Percentiles rank a stretch among this genome's conserved stretches.
Evolutionary conservation across 2,797 vertebrate genomes (phyloP).

Genomic region (Parauchenoglanis punctatus): DNA sequence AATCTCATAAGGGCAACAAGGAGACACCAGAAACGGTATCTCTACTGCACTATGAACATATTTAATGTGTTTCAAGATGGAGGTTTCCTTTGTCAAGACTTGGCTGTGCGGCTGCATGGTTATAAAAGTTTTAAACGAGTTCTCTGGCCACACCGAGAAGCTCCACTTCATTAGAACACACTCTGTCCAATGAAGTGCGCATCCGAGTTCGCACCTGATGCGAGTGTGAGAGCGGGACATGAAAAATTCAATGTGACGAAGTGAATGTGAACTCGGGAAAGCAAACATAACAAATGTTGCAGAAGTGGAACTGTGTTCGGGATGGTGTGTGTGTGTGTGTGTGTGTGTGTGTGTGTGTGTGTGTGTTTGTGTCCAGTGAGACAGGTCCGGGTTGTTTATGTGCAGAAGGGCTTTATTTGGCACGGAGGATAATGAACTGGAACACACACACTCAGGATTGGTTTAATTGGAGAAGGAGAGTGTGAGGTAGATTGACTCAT

Average conservation of each 20-base stretch:
- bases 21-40: no score
- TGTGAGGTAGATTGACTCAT: neutral
- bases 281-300: neutral
- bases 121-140: neutral
- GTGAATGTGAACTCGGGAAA: neutral
- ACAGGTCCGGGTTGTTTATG: neutral
- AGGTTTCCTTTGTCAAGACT: neutral
- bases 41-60: neutral
- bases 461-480: neutral
- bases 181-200: neutral
- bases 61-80: neutral
- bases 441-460: neutral
- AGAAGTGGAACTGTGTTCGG: neutral
- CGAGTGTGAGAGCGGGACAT: neutral
- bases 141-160: neutral
- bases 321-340: no score
- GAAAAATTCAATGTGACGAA: neutral
- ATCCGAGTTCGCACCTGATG: neutral
- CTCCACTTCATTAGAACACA: neutral
- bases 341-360: no score
- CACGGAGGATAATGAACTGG: neutral
- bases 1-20: no score
- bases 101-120: neutral
- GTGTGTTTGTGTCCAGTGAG: no score
- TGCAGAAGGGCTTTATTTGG: neutral